Percentiles rank a stretch among this genome's conserved stretches.
These are phyloP conservation scores for Steromphala cineraria DNA, from an alignment of 2,888 invertebrate species.

Conservation along the genomic window DNA sequence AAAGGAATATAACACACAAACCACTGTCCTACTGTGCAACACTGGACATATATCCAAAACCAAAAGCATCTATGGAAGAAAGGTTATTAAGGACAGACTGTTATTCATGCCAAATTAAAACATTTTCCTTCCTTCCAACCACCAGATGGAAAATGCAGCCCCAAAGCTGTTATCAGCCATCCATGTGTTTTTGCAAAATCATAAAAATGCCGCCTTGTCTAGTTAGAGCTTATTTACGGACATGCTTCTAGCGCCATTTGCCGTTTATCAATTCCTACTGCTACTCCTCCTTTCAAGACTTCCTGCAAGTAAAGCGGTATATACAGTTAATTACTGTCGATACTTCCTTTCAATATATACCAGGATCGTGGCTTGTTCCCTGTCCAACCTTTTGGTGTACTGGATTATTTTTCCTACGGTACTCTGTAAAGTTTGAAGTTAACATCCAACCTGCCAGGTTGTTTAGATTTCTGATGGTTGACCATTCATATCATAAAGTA, in stretches of 20 bases:
- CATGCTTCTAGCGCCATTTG: conserved; percentile 10
- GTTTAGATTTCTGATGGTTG: too few relatives aligned
- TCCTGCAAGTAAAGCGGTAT: background rate
- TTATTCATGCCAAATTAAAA: conserved; percentile 1
- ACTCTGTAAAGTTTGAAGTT: too few relatives aligned
- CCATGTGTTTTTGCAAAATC: conserved; percentile 18
- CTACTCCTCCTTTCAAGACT: background rate
- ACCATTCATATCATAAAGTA: too few relatives aligned
- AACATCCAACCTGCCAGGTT: too few relatives aligned
- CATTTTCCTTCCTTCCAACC: background rate
- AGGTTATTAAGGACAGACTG: background rate
- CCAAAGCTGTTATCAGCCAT: background rate
- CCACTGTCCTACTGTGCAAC: too few relatives aligned
- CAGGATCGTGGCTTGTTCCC: background rate
- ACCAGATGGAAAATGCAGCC: background rate
- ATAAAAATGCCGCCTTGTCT: conserved; percentile 18
- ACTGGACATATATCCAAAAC: too few relatives aligned
- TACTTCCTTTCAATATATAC: background rate
- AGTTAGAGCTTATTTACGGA: conserved; percentile 17
- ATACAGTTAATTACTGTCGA: conserved; percentile 7
- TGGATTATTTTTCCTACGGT: too few relatives aligned
- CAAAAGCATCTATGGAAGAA: background rate
- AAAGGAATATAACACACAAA: too few relatives aligned
- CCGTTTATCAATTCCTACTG: conserved; percentile 4
- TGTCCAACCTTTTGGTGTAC: too few relatives aligned